These are phyloP conservation scores for Steinernema carpocapsae DNA, from an alignment of 2,888 invertebrate species.

Conservation along the genomic window DNA sequence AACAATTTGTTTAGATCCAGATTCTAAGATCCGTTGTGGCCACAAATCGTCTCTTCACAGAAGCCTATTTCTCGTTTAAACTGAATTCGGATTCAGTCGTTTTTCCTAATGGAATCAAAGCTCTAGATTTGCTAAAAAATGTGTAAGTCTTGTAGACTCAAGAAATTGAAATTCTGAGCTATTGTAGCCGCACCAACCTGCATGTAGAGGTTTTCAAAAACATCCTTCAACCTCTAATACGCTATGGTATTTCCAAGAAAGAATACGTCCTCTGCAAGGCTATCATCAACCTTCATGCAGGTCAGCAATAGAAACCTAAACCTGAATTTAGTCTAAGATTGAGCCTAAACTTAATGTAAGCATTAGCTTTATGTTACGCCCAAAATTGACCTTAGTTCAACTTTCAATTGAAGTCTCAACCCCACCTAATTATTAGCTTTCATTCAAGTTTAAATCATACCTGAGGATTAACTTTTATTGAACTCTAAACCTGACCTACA, in stretches of 20 bases:
- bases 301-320: no score
- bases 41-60: background rate
- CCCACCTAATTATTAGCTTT: background rate
- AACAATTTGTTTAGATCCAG: no score
- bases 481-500: no score
- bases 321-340: no score
- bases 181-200: background rate
- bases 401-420: no score
- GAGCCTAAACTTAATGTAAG: no score
- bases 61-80: slow-evolving; percentile 2
- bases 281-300: background rate
- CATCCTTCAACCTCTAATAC: background rate
- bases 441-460: no score
- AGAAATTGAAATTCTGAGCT: no score
- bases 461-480: no score
- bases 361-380: background rate
- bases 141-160: background rate
- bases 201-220: background rate
- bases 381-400: no score
- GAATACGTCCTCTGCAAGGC: background rate
- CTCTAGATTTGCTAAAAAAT: background rate
- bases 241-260: background rate
- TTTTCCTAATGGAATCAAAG: background rate
- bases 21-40: background rate
- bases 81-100: background rate